Percentiles rank a stretch among this genome's conserved stretches.
These are phyloP conservation scores for Pachycephus smyrnensis DNA, from an alignment of 2,888 invertebrate genomes.

Conservation along the genomic window DNA sequence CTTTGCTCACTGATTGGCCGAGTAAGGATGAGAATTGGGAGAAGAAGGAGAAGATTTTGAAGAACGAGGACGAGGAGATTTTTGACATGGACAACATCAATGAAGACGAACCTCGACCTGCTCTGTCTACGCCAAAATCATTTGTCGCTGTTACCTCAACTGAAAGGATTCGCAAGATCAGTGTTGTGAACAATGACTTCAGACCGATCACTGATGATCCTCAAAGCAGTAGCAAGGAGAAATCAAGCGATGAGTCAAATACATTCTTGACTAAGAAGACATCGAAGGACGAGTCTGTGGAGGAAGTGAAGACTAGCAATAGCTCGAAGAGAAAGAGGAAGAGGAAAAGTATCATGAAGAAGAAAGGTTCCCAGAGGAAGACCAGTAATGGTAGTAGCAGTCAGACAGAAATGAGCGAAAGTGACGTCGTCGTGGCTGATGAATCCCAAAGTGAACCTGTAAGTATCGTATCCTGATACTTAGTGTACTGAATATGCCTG, in stretches of 20 bases:
- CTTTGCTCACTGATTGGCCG: constrained; percentile 67
- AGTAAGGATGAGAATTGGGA: constrained; percentile 25
- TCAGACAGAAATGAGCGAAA: constrained; percentile 57
- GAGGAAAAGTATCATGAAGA: constrained; percentile 83
- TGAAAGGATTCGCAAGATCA: constrained; percentile 73
- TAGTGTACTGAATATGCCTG: neutral
- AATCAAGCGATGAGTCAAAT: constrained; percentile 53
- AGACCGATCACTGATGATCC: constrained; percentile 70
- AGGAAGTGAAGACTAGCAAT: constrained; percentile 71
- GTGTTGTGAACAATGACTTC: constrained; percentile 74
- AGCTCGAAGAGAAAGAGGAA: constrained; percentile 81
- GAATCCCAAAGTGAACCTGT: constrained; percentile 50
- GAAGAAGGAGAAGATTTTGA: constrained; percentile 45
- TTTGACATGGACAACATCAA: constrained; percentile 79
- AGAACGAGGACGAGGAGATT: constrained; percentile 72
- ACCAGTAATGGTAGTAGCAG: constrained; percentile 66
- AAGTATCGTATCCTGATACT: constrained; percentile 24
- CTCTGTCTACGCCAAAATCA: constrained; percentile 60
- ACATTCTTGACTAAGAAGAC: constrained; percentile 55
- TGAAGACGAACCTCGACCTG: constrained; percentile 56
- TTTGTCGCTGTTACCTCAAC: constrained; percentile 70
- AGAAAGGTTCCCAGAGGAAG: constrained; percentile 82
- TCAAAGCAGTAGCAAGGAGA: constrained; percentile 49
- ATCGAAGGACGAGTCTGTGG: constrained; percentile 58
- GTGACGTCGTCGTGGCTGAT: constrained; percentile 36